phyloP scores from a whole-genome alignment of 2,113 vertebrate species.

The Mola mola region DNA sequence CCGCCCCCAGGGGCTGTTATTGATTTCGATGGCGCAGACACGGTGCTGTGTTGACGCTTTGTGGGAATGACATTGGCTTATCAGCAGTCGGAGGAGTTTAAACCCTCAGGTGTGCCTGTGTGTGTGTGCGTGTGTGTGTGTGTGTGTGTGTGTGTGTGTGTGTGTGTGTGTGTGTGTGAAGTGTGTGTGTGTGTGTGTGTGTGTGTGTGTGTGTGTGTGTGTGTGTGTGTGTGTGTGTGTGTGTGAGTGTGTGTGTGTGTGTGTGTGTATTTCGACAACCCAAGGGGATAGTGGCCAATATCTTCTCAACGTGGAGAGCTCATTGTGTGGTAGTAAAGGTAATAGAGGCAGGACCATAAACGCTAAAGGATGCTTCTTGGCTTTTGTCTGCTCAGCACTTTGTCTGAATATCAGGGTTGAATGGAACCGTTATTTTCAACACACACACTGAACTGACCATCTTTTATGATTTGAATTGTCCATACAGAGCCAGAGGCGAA shows the following conservation, averaged over 20 bases:
- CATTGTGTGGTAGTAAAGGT: slow-evolving; percentile 53
- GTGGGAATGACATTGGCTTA: slow-evolving; percentile 76
- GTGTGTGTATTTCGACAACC: slow-evolving; percentile 45
- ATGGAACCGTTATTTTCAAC: slow-evolving; percentile 24
- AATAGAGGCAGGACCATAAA: slow-evolving; percentile 55
- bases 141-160: slow-evolving; percentile 23
- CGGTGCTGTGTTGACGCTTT: slow-evolving; percentile 60
- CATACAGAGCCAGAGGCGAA: slow-evolving; percentile 18
- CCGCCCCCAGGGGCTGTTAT: slow-evolving; percentile 63
- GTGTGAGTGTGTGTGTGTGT: slow-evolving; percentile 22
- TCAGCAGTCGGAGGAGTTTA: slow-evolving; percentile 61
- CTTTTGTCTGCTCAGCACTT: slow-evolving; percentile 63
- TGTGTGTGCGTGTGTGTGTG: slow-evolving; percentile 27
- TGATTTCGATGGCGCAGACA: slow-evolving; percentile 76
- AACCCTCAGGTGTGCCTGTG: slow-evolving; percentile 38
- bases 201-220: slow-evolving; percentile 30
- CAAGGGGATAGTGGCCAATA: slow-evolving; percentile 18
- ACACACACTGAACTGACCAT: slow-evolving; percentile 23
- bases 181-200: slow-evolving; percentile 28
- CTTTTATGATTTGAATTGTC: slow-evolving; percentile 19
- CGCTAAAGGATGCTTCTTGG: slow-evolving; percentile 22
- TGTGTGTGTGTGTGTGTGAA: slow-evolving; percentile 29
- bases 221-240: slow-evolving; percentile 26
- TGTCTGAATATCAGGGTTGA: slow-evolving; percentile 49
- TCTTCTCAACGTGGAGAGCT: slow-evolving; percentile 53